phyloP scores from a whole-genome alignment of 2,888 invertebrate species.

The Malacosoma neustria region DNA sequence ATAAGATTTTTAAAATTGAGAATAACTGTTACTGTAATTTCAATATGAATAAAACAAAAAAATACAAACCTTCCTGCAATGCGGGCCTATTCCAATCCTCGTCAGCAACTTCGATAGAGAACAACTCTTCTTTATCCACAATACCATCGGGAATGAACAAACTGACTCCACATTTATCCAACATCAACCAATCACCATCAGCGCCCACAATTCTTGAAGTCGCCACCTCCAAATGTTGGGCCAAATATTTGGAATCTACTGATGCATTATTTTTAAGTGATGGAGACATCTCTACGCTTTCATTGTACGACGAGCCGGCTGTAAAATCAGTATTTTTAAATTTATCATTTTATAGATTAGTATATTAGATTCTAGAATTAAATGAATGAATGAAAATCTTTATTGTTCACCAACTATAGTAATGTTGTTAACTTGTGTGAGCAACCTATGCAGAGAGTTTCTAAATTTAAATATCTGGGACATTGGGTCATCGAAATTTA shows the following conservation, averaged over 20 bases:
- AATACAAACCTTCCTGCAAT: conserved; percentile 82
- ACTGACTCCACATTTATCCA: conserved; percentile 86
- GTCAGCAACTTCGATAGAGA: conserved; percentile 91
- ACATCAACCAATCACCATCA: conserved; percentile 76
- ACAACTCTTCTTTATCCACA: conserved; percentile 87
- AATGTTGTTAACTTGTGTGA: too few relatives aligned
- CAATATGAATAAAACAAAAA: too few relatives aligned
- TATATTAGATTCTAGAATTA: neutral
- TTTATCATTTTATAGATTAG: neutral
- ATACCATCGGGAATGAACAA: conserved; percentile 92
- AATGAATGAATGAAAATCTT: neutral
- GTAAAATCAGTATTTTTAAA: conserved; percentile 16
- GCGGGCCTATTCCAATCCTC: conserved; percentile 93
- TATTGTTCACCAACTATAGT: too few relatives aligned
- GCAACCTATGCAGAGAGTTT: too few relatives aligned
- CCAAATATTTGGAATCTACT: conserved; percentile 45
- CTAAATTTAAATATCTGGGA: too few relatives aligned
- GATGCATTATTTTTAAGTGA: conserved; percentile 61
- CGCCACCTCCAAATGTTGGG: conserved; percentile 44
- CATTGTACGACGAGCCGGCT: conserved; percentile 67
- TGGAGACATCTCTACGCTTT: conserved; percentile 66
- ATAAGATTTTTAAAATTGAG: too few relatives aligned
- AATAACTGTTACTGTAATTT: too few relatives aligned
- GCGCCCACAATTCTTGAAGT: conserved; percentile 69
- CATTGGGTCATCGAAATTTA: too few relatives aligned